phyloP scores from a whole-genome alignment of 2,797 vertebrate species.

The Amblyraja radiata region DNA sequence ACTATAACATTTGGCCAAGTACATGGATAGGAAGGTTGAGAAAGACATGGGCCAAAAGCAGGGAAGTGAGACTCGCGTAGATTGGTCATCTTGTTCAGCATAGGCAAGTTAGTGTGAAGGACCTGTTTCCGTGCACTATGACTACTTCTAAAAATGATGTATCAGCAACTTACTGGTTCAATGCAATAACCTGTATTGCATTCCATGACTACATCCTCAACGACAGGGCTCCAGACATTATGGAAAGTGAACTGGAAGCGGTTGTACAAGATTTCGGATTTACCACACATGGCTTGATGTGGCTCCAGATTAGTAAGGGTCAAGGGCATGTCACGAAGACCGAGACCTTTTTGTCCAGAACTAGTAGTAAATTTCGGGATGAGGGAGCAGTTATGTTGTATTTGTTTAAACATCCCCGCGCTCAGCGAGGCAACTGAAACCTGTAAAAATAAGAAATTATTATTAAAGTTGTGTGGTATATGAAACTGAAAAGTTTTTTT shows the following conservation, averaged over 20 bases:
- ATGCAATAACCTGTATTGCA: neutral
- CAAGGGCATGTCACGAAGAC: neutral
- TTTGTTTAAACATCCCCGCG: neutral
- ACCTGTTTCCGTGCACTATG: no score
- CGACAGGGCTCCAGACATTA: neutral
- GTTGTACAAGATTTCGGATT: neutral
- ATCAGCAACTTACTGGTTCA: neutral
- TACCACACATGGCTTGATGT: neutral
- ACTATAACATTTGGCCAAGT: no score
- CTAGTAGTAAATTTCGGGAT: neutral
- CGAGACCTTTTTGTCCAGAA: neutral
- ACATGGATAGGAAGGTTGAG: no score
- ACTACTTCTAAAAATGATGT: no score
- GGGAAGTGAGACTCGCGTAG: no score
- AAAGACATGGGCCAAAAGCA: no score
- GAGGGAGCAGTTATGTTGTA: neutral
- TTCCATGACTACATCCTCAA: constrained; percentile 23
- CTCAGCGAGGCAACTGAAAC: neutral
- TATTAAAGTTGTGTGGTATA: neutral
- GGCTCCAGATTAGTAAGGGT: neutral
- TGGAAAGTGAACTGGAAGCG: neutral
- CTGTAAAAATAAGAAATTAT: constrained; percentile 15
- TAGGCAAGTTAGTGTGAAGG: no score
- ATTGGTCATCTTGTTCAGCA: no score
- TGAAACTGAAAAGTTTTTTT: neutral